These are phyloP conservation scores for Paramormyrops hopkinsi DNA, from an alignment of 2,797 vertebrate species.

Conservation along the genomic window DNA sequence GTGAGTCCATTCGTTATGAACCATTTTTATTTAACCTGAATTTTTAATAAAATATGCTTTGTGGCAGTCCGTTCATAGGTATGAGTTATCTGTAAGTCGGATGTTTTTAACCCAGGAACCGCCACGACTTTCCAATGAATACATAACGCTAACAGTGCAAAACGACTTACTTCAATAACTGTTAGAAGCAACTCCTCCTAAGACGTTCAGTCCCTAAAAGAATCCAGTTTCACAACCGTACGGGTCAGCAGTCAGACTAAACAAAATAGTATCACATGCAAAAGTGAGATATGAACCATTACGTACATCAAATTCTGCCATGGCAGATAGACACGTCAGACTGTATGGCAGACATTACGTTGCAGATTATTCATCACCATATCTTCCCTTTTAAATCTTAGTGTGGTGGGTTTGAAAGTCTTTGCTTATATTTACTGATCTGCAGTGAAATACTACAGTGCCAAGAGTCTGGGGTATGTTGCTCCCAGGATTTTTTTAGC, in stretches of 20 bases:
- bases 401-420: neutral
- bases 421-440: neutral
- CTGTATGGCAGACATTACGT: neutral
- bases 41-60: neutral
- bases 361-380: neutral
- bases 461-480: neutral
- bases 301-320: neutral
- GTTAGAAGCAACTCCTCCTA: neutral
- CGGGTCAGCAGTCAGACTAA: neutral
- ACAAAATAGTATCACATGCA: neutral
- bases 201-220: neutral
- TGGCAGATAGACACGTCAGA: neutral
- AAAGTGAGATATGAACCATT: neutral
- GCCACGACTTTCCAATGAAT: neutral
- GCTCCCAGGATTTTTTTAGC: neutral
- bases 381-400: neutral
- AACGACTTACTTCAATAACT: neutral
- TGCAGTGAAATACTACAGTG: neutral
- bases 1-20: neutral
- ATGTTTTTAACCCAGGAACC: neutral
- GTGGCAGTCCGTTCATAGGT: neutral
- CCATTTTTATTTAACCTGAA: neutral
- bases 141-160: neutral
- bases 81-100: neutral
- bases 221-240: neutral